phyloP scores from a whole-genome alignment of 2,888 invertebrate genomes.

The Apotomis capreana region DNA sequence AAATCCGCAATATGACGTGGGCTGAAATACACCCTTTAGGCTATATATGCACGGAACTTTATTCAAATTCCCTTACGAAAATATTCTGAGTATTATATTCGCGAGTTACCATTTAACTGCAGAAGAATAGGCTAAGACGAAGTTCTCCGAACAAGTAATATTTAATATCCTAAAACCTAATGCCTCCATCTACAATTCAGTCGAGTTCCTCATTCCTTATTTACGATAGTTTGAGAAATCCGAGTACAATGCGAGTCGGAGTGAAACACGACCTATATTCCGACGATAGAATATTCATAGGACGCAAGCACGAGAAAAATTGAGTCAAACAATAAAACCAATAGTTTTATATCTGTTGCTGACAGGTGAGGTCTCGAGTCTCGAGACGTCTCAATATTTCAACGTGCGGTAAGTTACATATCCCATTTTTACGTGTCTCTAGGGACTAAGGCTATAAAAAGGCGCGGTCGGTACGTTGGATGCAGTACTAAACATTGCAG shows the following conservation, averaged over 20 bases:
- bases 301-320: conserved; percentile 62
- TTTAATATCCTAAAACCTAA: conserved; percentile 17
- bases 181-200: conserved; percentile 26
- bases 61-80: not conserved
- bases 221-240: conserved; percentile 28
- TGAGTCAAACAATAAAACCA: conserved; percentile 67
- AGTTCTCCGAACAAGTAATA: conserved; percentile 1
- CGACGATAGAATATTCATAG: conserved; percentile 59
- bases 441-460: conserved; percentile 49
- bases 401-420: conserved; percentile 26
- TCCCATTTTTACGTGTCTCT: conserved; percentile 44
- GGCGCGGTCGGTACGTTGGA: conserved; percentile 42
- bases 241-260: conserved; percentile 26
- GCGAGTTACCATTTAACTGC: not conserved
- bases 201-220: conserved; percentile 30
- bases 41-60: not conserved
- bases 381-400: conserved; percentile 41
- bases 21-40: too few species aligned
- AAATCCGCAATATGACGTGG: too few species aligned
- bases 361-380: conserved; percentile 63
- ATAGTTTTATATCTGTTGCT: conserved; percentile 66
- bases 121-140: not conserved
- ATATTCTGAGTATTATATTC: rapidly evolving
- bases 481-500: conserved; percentile 36
- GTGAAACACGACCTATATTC: conserved; percentile 33